Base-by-base conservation (phyloP, 2,113 vertebrate genomes). In the Amphilophus citrinellus region DNA sequence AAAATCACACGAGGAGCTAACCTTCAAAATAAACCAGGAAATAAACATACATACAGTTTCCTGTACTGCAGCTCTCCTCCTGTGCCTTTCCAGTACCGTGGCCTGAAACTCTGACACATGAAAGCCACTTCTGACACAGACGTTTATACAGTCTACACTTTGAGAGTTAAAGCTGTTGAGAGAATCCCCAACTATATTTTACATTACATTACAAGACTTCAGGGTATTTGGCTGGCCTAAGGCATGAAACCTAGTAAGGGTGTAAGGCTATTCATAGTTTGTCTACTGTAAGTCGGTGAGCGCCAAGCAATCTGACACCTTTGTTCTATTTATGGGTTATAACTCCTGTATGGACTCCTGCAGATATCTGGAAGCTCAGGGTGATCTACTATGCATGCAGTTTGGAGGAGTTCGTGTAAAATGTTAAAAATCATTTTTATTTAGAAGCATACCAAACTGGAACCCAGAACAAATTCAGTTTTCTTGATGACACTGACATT, bases 261-360 rank as follows among this genome's bases (percentile, higher is more conserved):
- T 80, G 66, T 13, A 37, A 30, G 39, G 35, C 82, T 93, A 91
- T 92, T 87, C 75, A 85, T 90, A 91, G 86, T 73, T 27, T 30
- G 42, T 66, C 79, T 75, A 82, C 84, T 88, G 84, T 91, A 87
- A 58, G 57, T 22, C 39, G 44, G 63, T 10, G 39, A 66, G 11
- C 27, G 59, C 62, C 17, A 32, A 65, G 86, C 37, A 80, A 73
- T 80, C 42, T 42, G 84, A 89, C 57, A 78, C 83, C 17, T 65
- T 85, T 7, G 14, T 60, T 86, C 60, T 91, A 84, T 88, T 88
- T 68, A 47, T 61, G 7, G 82, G 61, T 44, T 61, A 13, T 56
- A 18, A 60, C 61, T 22, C 13, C 2, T 3, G 71, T 18, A 5
- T 17, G 37, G 44, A 42, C 11, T 57, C 60, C 13, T 81, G 42